These are phyloP conservation scores for Nephotettix cincticeps DNA, from an alignment of 1,140 invertebrate species.

Conservation along the genomic window DNA sequence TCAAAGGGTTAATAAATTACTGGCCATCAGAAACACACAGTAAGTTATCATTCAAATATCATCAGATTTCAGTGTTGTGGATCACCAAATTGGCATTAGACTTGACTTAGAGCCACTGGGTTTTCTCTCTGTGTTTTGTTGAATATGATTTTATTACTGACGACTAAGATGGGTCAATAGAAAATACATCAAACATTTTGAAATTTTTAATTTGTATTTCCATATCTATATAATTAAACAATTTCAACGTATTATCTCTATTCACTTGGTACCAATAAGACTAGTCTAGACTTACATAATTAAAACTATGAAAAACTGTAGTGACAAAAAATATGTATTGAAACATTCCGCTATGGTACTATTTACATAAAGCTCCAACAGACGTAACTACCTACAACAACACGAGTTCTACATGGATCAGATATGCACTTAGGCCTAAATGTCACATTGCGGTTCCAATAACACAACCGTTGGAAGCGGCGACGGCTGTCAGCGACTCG, in stretches of 20 bases:
- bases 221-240: slow-evolving; percentile 19
- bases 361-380: slow-evolving; percentile 18
- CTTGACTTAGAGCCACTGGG: no score
- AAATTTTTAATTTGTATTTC: slow-evolving; percentile 11
- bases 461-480: neutral
- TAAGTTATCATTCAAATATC: no score
- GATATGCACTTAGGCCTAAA: slow-evolving; percentile 19
- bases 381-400: slow-evolving; percentile 12
- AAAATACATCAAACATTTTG: no score
- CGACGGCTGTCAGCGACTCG: neutral
- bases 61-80: no score
- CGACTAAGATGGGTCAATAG: no score
- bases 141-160: no score
- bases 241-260: slow-evolving; percentile 14
- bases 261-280: slow-evolving; percentile 16
- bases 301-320: slow-evolving; percentile 18
- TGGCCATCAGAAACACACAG: no score
- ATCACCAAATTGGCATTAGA: no score
- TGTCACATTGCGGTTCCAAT: neutral
- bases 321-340: slow-evolving; percentile 16
- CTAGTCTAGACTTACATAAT: slow-evolving; percentile 14
- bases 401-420: neutral
- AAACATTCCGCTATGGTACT: slow-evolving; percentile 15
- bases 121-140: no score
- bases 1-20: no score